Conservation (phyloP, 2,888 invertebrate species). For the Papilio protenor region DNA sequence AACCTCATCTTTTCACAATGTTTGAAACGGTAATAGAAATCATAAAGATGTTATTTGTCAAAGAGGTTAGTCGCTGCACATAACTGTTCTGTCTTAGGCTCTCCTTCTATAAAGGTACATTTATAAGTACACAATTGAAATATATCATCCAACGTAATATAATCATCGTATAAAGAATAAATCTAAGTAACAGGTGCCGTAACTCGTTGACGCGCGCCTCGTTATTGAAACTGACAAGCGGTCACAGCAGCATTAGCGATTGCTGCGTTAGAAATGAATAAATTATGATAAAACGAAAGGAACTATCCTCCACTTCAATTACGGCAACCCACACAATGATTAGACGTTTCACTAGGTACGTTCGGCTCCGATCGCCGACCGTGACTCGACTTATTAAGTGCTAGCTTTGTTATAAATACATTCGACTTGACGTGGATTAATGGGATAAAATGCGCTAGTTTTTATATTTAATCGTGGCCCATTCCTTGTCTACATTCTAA, state of each 20-base stretch:
- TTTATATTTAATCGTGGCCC: slow-evolving; percentile 75
- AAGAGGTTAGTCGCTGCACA: background rate
- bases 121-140: background rate
- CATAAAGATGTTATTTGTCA: slow-evolving; percentile 21
- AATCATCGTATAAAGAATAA: slow-evolving; percentile 46
- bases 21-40: too few relatives aligned
- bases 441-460: slow-evolving; percentile 73
- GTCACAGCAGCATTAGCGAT: slow-evolving; percentile 81
- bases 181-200: slow-evolving; percentile 63
- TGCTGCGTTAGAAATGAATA: slow-evolving; percentile 74
- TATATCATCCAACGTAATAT: slow-evolving; percentile 31
- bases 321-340: slow-evolving; percentile 81
- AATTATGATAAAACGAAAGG: slow-evolving; percentile 81
- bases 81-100: background rate
- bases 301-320: slow-evolving; percentile 78
- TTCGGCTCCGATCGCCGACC: slow-evolving; percentile 65
- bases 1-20: too few relatives aligned
- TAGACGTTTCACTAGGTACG: slow-evolving; percentile 77
- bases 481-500: slow-evolving; percentile 80
- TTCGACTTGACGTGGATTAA: slow-evolving; percentile 79
- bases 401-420: slow-evolving; percentile 81
- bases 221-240: slow-evolving; percentile 79
- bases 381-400: slow-evolving; percentile 78
- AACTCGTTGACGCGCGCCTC: slow-evolving; percentile 64
- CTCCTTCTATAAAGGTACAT: background rate